Percentiles rank a stretch among this genome's conserved stretches.
phyloP scores from a whole-genome alignment of 2,797 vertebrate genomes.

The Notolepis coatsorum region DNA sequence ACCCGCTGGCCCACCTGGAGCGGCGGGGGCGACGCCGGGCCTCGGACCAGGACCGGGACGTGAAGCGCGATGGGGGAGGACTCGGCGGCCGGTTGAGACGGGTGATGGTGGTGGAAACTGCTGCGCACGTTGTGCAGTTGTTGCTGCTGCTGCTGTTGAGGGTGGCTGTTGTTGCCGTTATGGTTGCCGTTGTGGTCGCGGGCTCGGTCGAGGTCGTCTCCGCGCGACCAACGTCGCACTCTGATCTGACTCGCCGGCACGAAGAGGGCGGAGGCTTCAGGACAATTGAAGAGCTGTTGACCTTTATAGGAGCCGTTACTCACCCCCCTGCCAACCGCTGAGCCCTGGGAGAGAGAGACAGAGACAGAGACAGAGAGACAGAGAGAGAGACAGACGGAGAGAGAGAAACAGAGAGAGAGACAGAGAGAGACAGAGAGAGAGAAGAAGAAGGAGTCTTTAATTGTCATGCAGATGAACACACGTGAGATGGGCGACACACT shows the following conservation, averaged over 20 bases:
- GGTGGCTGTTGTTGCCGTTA: conserved; percentile 17
- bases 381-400: neutral
- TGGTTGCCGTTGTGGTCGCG: neutral
- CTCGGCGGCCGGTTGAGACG: conserved; percentile 8
- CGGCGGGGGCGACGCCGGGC: conserved; percentile 4
- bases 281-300: conserved; percentile 80
- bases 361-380: neutral
- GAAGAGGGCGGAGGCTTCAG: conserved; percentile 81
- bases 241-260: conserved; percentile 68
- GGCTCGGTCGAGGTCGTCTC: conserved; percentile 18
- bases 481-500: neutral
- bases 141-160: neutral
- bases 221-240: conserved; percentile 46
- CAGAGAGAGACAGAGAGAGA: too few species aligned
- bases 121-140: conserved; percentile 7
- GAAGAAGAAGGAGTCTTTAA: too few species aligned
- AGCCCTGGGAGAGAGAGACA: conserved; percentile 65
- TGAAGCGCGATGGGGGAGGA: conserved; percentile 9
- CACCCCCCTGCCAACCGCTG: conserved; percentile 73
- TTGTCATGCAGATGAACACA: too few species aligned
- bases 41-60: conserved; percentile 20
- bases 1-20: conserved; percentile 73
- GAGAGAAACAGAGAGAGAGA: neutral
- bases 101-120: conserved; percentile 30
- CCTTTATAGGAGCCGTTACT: conserved; percentile 81